phyloP scores from a whole-genome alignment of 2,113 vertebrate species.

The Seriola rivoliana region DNA sequence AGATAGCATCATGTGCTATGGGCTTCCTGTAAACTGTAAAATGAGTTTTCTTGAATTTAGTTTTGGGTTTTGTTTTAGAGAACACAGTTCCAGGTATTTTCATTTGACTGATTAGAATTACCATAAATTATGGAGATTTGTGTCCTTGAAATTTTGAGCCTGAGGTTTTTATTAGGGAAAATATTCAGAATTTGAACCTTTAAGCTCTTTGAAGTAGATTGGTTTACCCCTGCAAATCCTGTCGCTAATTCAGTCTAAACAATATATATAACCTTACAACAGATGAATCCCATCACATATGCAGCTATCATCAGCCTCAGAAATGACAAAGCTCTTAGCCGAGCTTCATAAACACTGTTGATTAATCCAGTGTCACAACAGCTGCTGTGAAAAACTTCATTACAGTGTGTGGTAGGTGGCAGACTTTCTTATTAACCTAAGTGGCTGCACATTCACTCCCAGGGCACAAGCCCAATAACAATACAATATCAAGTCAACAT shows the following conservation, averaged over 20 bases:
- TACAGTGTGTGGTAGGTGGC: constrained; percentile 2
- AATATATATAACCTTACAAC: neutral
- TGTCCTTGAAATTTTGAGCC: neutral
- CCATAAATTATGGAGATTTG: no score
- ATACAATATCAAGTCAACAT: neutral
- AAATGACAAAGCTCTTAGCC: constrained; percentile 16
- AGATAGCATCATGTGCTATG: neutral
- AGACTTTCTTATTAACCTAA: constrained; percentile 13
- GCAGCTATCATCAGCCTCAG: neutral
- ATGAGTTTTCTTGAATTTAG: neutral
- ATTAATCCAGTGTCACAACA: constrained; percentile 29
- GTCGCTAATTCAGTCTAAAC: neutral
- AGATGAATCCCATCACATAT: neutral
- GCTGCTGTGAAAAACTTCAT: constrained; percentile 28
- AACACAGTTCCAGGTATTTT: neutral
- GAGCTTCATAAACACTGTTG: neutral
- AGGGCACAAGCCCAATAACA: neutral
- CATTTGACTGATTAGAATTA: no score
- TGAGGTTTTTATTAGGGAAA: no score
- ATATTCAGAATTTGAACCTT: neutral
- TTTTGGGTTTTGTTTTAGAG: neutral
- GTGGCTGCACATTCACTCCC: neutral
- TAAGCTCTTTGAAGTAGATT: neutral
- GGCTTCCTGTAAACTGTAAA: constrained; percentile 4
- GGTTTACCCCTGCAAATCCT: neutral